These are phyloP conservation scores for Carettochelys insculpta DNA, from an alignment of 2,113 vertebrate species.

Conservation along the genomic window DNA sequence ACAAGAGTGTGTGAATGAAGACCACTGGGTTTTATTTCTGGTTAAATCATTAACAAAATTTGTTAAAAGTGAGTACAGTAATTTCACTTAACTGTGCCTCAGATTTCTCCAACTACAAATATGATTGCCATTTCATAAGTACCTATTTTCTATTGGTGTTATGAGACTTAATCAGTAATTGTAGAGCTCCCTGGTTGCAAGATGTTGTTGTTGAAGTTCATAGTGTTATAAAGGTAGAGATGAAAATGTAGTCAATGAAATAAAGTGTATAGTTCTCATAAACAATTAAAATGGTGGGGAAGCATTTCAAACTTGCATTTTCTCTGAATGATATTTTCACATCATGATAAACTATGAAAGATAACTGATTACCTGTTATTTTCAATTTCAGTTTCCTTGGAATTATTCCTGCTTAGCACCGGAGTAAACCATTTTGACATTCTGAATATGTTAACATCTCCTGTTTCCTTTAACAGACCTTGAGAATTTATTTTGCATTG, in stretches of 20 bases:
- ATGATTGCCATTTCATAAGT: neutral
- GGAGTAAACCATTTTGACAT: neutral
- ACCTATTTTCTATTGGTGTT: neutral
- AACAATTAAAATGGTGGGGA: neutral
- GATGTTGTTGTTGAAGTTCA: neutral
- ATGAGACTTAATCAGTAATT: neutral
- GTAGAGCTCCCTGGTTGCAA: neutral
- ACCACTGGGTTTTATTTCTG: neutral
- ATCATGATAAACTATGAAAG: neutral
- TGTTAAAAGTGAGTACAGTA: neutral
- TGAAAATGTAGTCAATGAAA: neutral
- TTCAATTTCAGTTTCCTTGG: neutral
- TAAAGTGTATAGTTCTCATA: neutral
- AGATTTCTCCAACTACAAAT: neutral
- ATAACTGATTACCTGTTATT: neutral
- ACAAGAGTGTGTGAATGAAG: neutral
- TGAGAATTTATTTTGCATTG: neutral
- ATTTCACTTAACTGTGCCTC: no score
- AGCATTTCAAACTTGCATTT: neutral
- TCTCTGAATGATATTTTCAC: neutral
- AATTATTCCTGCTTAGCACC: neutral
- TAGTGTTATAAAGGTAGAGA: neutral
- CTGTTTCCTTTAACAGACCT: neutral
- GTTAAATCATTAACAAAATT: neutral
- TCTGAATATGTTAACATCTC: neutral